These are phyloP conservation scores for Bradysia coprophila DNA, from an alignment of 1,140 invertebrate genomes.

Conservation along the genomic window DNA sequence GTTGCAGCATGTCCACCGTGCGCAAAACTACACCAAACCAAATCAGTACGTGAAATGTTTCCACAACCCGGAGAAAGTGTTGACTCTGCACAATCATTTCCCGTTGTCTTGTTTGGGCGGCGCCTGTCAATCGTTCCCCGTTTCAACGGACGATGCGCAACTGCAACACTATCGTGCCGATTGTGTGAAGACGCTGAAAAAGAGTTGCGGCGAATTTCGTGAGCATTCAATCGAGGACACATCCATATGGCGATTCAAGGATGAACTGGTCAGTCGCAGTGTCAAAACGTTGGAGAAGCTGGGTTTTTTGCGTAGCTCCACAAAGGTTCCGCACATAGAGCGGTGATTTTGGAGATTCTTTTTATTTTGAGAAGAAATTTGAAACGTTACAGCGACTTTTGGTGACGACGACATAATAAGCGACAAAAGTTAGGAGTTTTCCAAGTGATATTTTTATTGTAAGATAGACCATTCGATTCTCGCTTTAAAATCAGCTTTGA, in stretches of 20 bases:
- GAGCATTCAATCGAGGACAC: conserved; percentile 68
- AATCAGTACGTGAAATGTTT: conserved; percentile 90
- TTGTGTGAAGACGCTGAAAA: conserved; percentile 77
- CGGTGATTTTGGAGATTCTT: conserved; percentile 5
- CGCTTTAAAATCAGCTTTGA: too few species aligned
- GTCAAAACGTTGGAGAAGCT: conserved; percentile 48
- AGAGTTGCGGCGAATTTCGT: conserved; percentile 64
- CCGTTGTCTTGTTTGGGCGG: conserved; percentile 73
- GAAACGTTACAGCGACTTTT: too few species aligned
- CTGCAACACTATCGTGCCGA: conserved; percentile 86
- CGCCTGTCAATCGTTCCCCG: conserved; percentile 69
- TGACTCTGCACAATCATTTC: conserved; percentile 86
- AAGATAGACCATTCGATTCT: too few species aligned
- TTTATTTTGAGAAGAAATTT: too few species aligned
- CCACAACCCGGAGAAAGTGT: conserved; percentile 74
- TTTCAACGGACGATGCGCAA: conserved; percentile 67
- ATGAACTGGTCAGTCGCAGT: conserved; percentile 46
- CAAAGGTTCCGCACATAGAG: background rate
- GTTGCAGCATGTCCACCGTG: conserved; percentile 81
- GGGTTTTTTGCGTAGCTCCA: conserved; percentile 41
- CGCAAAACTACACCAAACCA: conserved; percentile 81
- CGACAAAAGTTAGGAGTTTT: too few species aligned
- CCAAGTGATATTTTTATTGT: too few species aligned
- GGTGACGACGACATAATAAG: too few species aligned
- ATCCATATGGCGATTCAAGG: conserved; percentile 74